Conservation (phyloP, 1,140 invertebrate genomes). For the Adelges cooleyi region DNA sequence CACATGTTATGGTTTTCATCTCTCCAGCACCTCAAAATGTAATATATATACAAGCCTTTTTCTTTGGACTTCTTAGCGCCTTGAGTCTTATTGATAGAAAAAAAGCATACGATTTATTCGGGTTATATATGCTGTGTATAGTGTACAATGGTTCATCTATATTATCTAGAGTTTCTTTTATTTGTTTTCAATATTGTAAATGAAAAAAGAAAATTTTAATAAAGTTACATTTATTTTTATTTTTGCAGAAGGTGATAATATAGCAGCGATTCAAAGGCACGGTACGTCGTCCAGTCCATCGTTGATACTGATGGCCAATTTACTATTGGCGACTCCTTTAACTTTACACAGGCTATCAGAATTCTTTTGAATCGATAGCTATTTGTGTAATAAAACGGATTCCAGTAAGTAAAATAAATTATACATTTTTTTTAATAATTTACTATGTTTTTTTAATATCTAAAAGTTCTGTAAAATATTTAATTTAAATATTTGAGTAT, state of each 20-base stretch:
- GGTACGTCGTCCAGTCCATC: conserved; percentile 30
- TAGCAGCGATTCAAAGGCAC: conserved; percentile 34
- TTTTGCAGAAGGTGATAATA: conserved; percentile 35
- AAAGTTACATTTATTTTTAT: background rate
- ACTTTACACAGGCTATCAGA: too few relatives aligned
- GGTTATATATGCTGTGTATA: background rate
- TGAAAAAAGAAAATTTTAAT: too few relatives aligned
- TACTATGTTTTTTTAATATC: too few relatives aligned
- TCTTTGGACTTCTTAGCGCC: background rate
- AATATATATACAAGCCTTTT: background rate
- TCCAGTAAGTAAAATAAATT: too few relatives aligned
- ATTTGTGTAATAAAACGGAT: too few relatives aligned
- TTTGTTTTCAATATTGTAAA: too few relatives aligned
- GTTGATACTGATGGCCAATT: background rate
- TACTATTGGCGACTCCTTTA: too few relatives aligned
- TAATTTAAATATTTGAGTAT: too few relatives aligned
- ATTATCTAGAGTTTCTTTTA: too few relatives aligned
- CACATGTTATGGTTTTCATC: background rate
- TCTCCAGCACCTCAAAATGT: background rate
- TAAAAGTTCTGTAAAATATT: too few relatives aligned
- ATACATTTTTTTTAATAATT: too few relatives aligned
- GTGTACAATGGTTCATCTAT: background rate
- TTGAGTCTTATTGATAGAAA: background rate
- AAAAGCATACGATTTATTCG: background rate
- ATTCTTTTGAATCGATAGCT: too few relatives aligned